Evolutionary conservation across 2,113 vertebrate genomes (phyloP), one percentile per base, ranked within the genome.

Genomic region (Vidua chalybeata): DNA sequence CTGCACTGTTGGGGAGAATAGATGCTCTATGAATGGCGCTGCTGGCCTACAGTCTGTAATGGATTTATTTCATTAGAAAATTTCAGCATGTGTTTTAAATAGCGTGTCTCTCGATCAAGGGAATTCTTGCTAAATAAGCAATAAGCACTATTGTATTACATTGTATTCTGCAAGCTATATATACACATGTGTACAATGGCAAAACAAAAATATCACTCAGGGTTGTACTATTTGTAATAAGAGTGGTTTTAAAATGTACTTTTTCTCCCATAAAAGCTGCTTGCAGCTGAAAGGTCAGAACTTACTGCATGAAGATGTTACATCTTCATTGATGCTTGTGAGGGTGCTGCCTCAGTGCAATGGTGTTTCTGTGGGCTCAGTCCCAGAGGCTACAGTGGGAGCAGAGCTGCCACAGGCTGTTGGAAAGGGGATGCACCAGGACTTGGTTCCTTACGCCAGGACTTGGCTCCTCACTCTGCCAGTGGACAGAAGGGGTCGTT

Each of bases 91-190:
- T 86, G 92, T 94, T 96, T 94, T 68, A 84, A 94, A 96, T 84
- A 95, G 45, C 2, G 0, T 23, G 68, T 81, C n/a, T 86, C 64
- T 68, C 0, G 4, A 90, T 90, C 77, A 91, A 95, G 91, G 51
- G 39, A 54, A 74, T 87, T 92, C 67, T 58, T 87, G 41, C 43
- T 92, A 87, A 92, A 82, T 13, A 93, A 88, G 55, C 87, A 92
- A 51, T 48, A 91, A 87, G 71, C n/a, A 56, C 66, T 59, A 74
- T 81, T 95, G 94, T 92, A 37, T 54, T 76, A 35, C 52, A 96
- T 88, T 95, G 92, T 94, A 6, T 67, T 92, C 77, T 75, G 48
- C 48, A 81, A 89, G 91, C 94, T 95, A 94, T 95, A 92, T 95
- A 95, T 91, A 89, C 20, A 79, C 51, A 58, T 39, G 61, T 46